Conservation (phyloP, 2,888 invertebrate genomes). For the Epirrhoe alternata region DNA sequence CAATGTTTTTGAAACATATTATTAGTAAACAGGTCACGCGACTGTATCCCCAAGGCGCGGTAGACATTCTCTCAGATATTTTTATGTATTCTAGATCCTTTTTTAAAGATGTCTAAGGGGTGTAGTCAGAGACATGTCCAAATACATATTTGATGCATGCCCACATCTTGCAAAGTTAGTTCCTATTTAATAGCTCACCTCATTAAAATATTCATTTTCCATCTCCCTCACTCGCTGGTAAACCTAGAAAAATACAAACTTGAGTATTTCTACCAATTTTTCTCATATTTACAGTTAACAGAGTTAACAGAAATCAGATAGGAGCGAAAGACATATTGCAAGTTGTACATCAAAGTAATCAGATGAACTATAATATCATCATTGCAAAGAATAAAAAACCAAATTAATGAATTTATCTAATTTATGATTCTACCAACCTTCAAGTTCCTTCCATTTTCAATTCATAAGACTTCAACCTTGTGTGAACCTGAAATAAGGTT, state of each 20-base stretch:
- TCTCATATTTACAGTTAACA: background rate
- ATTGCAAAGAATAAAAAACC: constrained; percentile 51
- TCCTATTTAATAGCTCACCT: too few relatives aligned
- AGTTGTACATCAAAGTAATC: constrained; percentile 62
- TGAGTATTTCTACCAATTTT: background rate
- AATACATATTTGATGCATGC: too few relatives aligned
- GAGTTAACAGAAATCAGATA: constrained; percentile 69
- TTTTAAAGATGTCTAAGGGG: too few relatives aligned
- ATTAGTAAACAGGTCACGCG: too few relatives aligned
- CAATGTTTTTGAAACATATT: too few relatives aligned
- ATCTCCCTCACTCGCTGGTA: too few relatives aligned
- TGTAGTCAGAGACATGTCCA: too few relatives aligned
- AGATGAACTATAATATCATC: constrained; percentile 72
- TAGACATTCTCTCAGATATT: too few relatives aligned
- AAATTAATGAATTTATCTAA: background rate
- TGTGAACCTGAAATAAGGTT: background rate
- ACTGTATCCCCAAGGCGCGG: too few relatives aligned
- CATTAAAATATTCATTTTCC: too few relatives aligned
- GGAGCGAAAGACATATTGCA: constrained; percentile 79
- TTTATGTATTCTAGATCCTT: too few relatives aligned
- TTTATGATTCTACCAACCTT: background rate
- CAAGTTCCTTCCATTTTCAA: background rate
- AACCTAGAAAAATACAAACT: constrained; percentile 4
- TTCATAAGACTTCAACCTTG: background rate
- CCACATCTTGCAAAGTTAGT: too few relatives aligned